phyloP scores from a whole-genome alignment of 1,140 invertebrate species.

The Drosophila trapezifrons region DNA sequence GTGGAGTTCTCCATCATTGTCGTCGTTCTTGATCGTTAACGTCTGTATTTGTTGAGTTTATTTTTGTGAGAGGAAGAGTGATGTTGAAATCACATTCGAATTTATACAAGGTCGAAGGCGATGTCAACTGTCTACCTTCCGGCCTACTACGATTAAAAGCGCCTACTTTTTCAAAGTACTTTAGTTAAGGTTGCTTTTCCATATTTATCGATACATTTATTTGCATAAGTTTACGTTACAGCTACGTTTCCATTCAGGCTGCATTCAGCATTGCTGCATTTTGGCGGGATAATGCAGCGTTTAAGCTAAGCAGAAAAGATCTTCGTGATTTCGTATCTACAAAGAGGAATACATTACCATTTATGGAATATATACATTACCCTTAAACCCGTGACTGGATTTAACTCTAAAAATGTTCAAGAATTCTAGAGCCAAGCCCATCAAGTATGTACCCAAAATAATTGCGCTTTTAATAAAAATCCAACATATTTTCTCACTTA shows the following conservation, averaged over 20 bases:
- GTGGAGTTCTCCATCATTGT: conserved; percentile 18
- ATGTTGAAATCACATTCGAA: conserved; percentile 3
- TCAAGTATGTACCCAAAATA: conserved; percentile 17
- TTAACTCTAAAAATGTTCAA: background rate
- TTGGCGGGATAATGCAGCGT: too few species aligned
- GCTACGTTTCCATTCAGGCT: too few species aligned
- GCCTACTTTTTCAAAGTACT: too few species aligned
- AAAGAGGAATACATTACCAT: background rate
- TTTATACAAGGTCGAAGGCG: background rate
- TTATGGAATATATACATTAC: background rate
- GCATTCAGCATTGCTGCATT: too few species aligned
- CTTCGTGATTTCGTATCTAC: too few species aligned
- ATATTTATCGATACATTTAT: too few species aligned
- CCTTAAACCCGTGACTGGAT: too few species aligned
- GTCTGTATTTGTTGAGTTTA: background rate
- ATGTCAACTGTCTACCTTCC: background rate
- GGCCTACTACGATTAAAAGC: background rate
- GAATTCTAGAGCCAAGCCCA: background rate
- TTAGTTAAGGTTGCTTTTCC: too few species aligned
- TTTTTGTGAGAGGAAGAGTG: background rate
- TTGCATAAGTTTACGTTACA: too few species aligned
- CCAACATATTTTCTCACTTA: conserved; percentile 20
- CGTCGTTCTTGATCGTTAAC: background rate
- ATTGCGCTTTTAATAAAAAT: conserved; percentile 24
- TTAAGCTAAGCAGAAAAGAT: too few species aligned